Evolutionary conservation across 2,888 invertebrate genomes (phyloP).

Genomic region (Alentia gelatinosa): DNA sequence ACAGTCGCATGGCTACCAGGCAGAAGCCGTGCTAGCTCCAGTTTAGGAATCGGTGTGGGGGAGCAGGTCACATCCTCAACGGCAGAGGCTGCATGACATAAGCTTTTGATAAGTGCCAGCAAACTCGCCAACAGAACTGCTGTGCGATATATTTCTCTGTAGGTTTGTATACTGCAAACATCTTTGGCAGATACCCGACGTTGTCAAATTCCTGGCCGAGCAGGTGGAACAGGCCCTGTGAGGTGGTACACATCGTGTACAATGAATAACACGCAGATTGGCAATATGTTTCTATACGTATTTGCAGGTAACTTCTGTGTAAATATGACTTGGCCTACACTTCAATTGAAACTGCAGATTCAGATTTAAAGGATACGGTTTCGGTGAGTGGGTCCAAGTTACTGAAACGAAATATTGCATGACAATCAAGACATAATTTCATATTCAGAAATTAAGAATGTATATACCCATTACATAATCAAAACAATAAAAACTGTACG

Average conservation of each 20-base stretch:
- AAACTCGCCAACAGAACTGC: too few relatives aligned
- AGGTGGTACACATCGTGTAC: neutral
- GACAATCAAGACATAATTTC: neutral
- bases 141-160: too few relatives aligned
- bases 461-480: neutral
- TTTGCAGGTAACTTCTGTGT: neutral
- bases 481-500: neutral
- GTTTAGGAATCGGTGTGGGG: too few relatives aligned
- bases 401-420: constrained; percentile 83
- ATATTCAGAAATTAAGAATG: neutral
- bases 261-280: neutral
- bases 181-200: neutral
- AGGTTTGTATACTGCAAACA: too few relatives aligned
- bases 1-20: too few relatives aligned
- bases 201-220: neutral
- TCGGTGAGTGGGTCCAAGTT: constrained; percentile 98
- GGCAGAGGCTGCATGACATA: too few relatives aligned
- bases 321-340: neutral
- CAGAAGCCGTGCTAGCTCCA: too few relatives aligned
- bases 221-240: neutral
- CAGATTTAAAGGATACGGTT: constrained; percentile 84
- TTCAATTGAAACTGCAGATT: neutral
- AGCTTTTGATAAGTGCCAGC: too few relatives aligned
- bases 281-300: neutral
- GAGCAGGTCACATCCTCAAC: too few relatives aligned